Evolutionary conservation across 2,888 invertebrate species (phyloP).

Genomic region (Dorcus hopei): DNA sequence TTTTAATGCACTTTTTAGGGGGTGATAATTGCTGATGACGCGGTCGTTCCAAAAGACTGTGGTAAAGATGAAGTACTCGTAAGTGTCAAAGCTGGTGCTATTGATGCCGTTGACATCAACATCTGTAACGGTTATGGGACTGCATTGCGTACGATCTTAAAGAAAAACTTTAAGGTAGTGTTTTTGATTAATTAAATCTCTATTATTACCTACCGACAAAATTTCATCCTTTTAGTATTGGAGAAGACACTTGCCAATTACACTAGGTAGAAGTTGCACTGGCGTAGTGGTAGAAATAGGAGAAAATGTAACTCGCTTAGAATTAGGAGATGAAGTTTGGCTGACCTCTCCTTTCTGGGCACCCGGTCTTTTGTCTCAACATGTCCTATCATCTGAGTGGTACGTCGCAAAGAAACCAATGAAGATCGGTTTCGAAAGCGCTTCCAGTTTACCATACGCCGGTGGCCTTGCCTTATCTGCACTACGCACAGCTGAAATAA

Average conservation of each 20-base stretch:
- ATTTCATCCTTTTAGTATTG: constrained; percentile 35
- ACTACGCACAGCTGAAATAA: constrained; percentile 50
- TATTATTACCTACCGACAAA: too few relatives aligned
- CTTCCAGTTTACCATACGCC: constrained; percentile 59
- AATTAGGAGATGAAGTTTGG: constrained; percentile 64
- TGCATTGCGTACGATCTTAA: constrained; percentile 37
- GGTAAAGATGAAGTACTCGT: constrained; percentile 57
- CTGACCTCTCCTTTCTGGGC: constrained; percentile 58
- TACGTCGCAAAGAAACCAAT: constrained; percentile 56
- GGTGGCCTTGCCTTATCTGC: constrained; percentile 58
- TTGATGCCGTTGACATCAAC: constrained; percentile 58
- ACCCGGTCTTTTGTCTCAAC: constrained; percentile 57
- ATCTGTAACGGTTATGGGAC: constrained; percentile 58
- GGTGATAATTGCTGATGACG: constrained; percentile 54
- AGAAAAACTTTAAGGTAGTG: constrained; percentile 34
- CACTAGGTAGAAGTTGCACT: constrained; percentile 61
- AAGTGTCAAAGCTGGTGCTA: constrained; percentile 60
- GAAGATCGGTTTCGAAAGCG: constrained; percentile 57
- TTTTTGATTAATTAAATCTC: neutral
- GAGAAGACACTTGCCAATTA: constrained; percentile 53
- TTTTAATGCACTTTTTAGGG: constrained; percentile 3
- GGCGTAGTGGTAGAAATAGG: constrained; percentile 62
- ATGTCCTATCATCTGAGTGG: constrained; percentile 53
- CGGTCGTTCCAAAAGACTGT: constrained; percentile 52
- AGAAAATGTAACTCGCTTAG: constrained; percentile 55